Conservation (phyloP, 2,797 vertebrate species). For the Anabas testudineus region DNA sequence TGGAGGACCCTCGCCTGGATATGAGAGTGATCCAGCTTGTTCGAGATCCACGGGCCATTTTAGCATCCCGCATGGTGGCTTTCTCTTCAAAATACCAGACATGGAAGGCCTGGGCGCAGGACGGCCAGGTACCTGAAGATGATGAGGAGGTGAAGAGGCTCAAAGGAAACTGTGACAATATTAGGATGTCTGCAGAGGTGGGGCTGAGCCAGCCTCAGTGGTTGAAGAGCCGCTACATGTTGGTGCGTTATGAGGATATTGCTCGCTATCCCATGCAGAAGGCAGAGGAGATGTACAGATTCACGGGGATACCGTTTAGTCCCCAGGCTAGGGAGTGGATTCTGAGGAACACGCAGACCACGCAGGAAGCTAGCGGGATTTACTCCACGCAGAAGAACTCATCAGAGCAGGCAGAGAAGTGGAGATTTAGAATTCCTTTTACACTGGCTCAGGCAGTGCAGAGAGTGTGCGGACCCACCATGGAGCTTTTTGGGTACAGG, state of each 20-base stretch:
- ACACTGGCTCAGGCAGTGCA: conserved; percentile 95
- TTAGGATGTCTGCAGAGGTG: conserved; percentile 90
- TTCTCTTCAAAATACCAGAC: conserved; percentile 92
- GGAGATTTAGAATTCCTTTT: conserved; percentile 94
- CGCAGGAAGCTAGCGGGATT: conserved; percentile 84
- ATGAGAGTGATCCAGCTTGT: conserved; percentile 95
- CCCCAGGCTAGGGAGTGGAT: conserved; percentile 93
- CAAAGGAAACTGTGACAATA: conserved; percentile 93
- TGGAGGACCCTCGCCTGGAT: conserved; percentile 91
- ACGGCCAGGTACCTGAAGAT: conserved; percentile 85
- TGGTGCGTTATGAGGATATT: conserved; percentile 98
- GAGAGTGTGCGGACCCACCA: conserved; percentile 89
- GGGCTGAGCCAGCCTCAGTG: conserved; percentile 90
- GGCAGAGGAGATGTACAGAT: conserved; percentile 94
- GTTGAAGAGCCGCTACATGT: conserved; percentile 93
- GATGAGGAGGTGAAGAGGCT: conserved; percentile 92
- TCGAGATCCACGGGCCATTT: conserved; percentile 92
- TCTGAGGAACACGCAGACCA: conserved; percentile 90
- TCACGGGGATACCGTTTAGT: conserved; percentile 91
- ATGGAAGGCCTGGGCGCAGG: conserved; percentile 92
- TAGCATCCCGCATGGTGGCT: conserved; percentile 96
- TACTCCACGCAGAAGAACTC: conserved; percentile 98
- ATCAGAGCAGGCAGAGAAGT: conserved; percentile 96
- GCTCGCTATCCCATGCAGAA: conserved; percentile 91
- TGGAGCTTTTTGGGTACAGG: conserved; percentile 94